Evolutionary conservation across 2,888 invertebrate species (phyloP).

Genomic region (Protodeltote pygarga): DNA sequence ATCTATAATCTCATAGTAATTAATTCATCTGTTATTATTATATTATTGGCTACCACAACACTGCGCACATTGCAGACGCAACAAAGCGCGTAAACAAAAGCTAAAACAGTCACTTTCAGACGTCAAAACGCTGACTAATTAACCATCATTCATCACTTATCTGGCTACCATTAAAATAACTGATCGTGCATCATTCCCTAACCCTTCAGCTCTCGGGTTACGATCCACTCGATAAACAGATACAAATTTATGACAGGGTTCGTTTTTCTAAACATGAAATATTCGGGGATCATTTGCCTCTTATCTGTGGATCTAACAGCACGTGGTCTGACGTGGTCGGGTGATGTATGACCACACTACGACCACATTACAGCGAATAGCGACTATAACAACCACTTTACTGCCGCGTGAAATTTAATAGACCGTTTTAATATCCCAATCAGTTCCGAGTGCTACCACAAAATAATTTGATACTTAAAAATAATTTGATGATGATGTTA

Average conservation of each 20-base stretch:
- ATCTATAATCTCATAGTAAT: too few relatives aligned
- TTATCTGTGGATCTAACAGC: slow-evolving; percentile 68
- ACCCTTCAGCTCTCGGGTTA: slow-evolving; percentile 64
- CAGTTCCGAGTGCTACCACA: slow-evolving; percentile 40
- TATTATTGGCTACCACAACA: neutral
- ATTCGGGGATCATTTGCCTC: slow-evolving; percentile 56
- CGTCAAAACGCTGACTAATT: slow-evolving; percentile 38
- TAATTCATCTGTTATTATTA: too few relatives aligned
- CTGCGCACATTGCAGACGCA: neutral
- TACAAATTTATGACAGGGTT: slow-evolving; percentile 75
- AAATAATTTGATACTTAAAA: slow-evolving; percentile 42
- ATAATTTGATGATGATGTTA: slow-evolving; percentile 41
- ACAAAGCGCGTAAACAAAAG: neutral
- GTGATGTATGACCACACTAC: slow-evolving; percentile 33
- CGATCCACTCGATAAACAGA: slow-evolving; percentile 72
- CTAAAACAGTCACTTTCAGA: neutral
- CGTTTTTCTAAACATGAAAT: slow-evolving; percentile 46
- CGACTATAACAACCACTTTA: slow-evolving; percentile 32
- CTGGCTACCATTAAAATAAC: slow-evolving; percentile 37
- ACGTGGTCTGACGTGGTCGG: slow-evolving; percentile 57
- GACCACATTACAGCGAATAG: slow-evolving; percentile 33
- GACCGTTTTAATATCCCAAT: slow-evolving; percentile 31
- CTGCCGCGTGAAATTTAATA: slow-evolving; percentile 39
- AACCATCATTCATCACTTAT: slow-evolving; percentile 36
- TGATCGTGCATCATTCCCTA: slow-evolving; percentile 40